Evolutionary conservation across 2,797 vertebrate genomes (phyloP).

Genomic region (Botia kubotai): DNA sequence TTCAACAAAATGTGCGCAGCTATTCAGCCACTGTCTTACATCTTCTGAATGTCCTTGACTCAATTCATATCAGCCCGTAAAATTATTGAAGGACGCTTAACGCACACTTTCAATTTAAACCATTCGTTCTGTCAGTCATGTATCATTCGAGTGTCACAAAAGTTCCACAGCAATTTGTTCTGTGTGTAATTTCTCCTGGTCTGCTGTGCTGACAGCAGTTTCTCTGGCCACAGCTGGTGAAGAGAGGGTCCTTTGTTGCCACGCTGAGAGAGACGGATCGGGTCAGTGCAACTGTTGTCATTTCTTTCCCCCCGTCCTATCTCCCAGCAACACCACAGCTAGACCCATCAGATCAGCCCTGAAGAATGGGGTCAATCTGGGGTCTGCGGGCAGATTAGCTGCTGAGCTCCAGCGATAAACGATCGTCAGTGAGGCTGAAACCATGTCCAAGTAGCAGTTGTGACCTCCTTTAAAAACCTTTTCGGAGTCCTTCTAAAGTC

Average conservation of each 20-base stretch:
- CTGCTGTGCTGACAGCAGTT: slow-evolving; percentile 37
- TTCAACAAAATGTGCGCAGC: not conserved
- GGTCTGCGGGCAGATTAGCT: slow-evolving; percentile 54
- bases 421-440: slow-evolving; percentile 39
- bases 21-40: no score
- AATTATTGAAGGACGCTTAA: slow-evolving; percentile 7
- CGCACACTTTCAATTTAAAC: not conserved
- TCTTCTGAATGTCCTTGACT: slow-evolving; percentile 8
- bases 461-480: slow-evolving; percentile 31
- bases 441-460: slow-evolving; percentile 29
- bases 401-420: slow-evolving; percentile 51
- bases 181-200: slow-evolving; percentile 44
- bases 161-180: slow-evolving; percentile 52
- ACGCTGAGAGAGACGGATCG: slow-evolving; percentile 51
- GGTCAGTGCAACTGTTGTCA: slow-evolving; percentile 61
- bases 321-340: slow-evolving; percentile 36
- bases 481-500: slow-evolving; percentile 16
- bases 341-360: slow-evolving; percentile 53
- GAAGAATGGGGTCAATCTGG: slow-evolving; percentile 63
- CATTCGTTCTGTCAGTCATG: slow-evolving; percentile 8
- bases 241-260: slow-evolving; percentile 49
- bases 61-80: not conserved
- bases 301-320: slow-evolving; percentile 37
- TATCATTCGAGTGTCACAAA: slow-evolving; percentile 31
- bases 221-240: slow-evolving; percentile 53